Base-by-base conservation (phyloP, 2,797 vertebrate genomes). In the Labroides dimidiatus region DNA sequence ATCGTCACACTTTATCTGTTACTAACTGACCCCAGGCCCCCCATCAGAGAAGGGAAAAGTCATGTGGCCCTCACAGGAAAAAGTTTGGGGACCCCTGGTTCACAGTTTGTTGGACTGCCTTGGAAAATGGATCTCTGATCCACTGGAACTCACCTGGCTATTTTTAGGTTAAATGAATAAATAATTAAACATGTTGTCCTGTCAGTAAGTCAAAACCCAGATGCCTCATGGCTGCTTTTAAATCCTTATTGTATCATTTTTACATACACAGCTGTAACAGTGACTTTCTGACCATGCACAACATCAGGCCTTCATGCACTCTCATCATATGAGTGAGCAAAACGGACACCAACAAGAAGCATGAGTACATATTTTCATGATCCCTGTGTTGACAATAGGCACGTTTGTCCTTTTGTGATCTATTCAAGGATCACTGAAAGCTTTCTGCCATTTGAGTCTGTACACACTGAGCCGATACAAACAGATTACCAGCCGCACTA, bases 381-480 rank as follows among this genome's bases (percentile, higher is more conserved):
- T 73, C 69, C 66, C 1, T 42, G 54, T 33, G 72, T 70, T 77
- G 69, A 88, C 86, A 86, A 89, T 79, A 62, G 83, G 51, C 33
- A 17, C 60, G 63, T 61, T 64, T 65, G 19, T 52, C 27, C 80
- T 49, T 88, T 89, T 90, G 84, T 89, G 70, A 81, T 87, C 79
- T 79, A 89, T 91, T 89, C 77, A 88, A 48, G 66, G 75, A 77
- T 68, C 72, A 82, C 72, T 82, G 53, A 78, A 81, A 71, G 81
- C 75, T 55, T 39, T 49, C n/a, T 15, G 47, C 69, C 16, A 1
- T 75, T 67, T 78, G 72, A 78, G 64, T 59, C 69, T 78, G 57
- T 78, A 71, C 63, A 85, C 86, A 86, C 27, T 72, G 78, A 88
- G 75, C 76, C n/a, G 77, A 71, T 88, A 87, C 89, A 92, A 92